Base-by-base conservation (phyloP, 92 coral and sea anemone species). In the Heliopora coerulea region DNA sequence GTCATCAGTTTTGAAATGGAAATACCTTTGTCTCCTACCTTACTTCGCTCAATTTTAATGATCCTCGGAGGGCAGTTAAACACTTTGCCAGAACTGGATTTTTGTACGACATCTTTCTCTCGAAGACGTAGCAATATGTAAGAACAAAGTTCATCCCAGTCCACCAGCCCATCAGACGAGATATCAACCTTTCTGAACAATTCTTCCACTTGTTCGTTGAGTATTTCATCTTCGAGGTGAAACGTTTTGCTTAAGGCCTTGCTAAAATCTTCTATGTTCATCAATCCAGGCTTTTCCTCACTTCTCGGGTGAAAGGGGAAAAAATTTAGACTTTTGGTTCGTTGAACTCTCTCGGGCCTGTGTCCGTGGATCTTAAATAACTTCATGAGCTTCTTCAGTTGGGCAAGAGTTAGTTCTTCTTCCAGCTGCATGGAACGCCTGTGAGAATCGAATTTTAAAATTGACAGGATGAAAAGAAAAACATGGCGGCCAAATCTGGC, bases 91-190 rank as follows among this genome's bases (percentile, higher is more conserved):
- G 57, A 61, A 33, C 68, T 77, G 20, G 58, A 63, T 32, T 83
- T 82, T 50, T 84, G 78, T 9, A 86, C 59, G 18, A 73, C 49
- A 73, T 91, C 97, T 68, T 87, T 88, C 75, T 91, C 97, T 39
- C 86, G 87, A 48, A 91, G 86, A 66, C 90, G 96, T 0, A 89
- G 78, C 88, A 91, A 82, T 59, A 91, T 89, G 75, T 91, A 91
- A 11, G 97, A 86, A 73, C 96, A 86, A 64, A 91, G 85, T 77
- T 91, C 97, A 46, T 91, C 97, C 97, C 96, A 89, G 91, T 91
- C 97, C 48, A 91, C 97, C 75, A 91, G 66, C 26, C 96, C 97
- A 75, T 91, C 97, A 8, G 97, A 91, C 42, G 97, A 89, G 35
- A 91, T 79, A 77, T 91, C 97, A 20, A 91, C 96, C 90, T 91